Base-by-base conservation (phyloP, 2,113 vertebrate species). In the Noturus placidus region DNA sequence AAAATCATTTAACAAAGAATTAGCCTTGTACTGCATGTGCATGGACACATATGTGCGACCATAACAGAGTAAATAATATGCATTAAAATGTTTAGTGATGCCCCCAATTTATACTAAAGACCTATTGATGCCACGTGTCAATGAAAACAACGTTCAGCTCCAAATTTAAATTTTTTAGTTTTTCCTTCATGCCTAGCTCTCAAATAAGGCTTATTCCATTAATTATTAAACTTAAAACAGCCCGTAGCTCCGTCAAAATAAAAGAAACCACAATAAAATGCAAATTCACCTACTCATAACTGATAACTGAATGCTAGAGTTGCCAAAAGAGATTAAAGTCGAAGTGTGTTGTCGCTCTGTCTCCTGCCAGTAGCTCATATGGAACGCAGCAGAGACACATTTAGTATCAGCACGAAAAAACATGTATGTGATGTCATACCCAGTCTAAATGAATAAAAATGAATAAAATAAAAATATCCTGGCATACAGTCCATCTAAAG, bases 391-490 rank as follows among this genome's bases (percentile, higher is more conserved):
- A 65, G 27, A n/a, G 27, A 65, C 27, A 65, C 27, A 11, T n/a
- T 27, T 27, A 65, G 30, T 33, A 35, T 69, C 30, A 3, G 67
- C 5, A 14, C 11, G 10, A 30, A 30, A 67, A 14, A 33, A 33
- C 14, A 67, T 67, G 13, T 6, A 30, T n/a, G 5, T 1, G 1
- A 33, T 38, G 33, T 72, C 33, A 22, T 72, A 22, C 19, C 35
- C 25, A 3, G 38, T 74, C 8, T 42, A 42, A 74, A 74, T 70
- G 63, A 65, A 65, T 65, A 61, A 65, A 63, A 30, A 22, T 59
- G 22, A 46, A n/a, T 25, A 50, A 79, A 65, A 65, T n/a, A 79
- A 63, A 79, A 86, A 86, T 56, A 50, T 72, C 19, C 38, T 83
- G 82, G 25, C 15, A 77, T 35, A 59, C 15, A 78, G 13, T n/a